Evolutionary conservation across 2,888 invertebrate genomes (phyloP).

Genomic region (Microctonus brassicae): DNA sequence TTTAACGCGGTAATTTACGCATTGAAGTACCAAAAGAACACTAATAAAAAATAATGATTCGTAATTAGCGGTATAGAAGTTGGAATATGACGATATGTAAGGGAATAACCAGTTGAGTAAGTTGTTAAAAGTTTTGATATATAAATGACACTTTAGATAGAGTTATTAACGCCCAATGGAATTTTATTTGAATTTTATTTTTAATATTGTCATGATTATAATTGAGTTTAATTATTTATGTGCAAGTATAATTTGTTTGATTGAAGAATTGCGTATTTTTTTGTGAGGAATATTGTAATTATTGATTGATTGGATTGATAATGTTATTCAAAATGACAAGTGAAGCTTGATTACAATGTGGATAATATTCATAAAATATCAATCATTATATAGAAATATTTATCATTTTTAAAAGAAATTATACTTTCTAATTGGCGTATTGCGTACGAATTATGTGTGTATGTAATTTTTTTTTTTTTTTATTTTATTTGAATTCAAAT

Average conservation of each 20-base stretch:
- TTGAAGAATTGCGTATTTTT: background rate
- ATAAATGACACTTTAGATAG: background rate
- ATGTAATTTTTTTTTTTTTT: too few relatives aligned
- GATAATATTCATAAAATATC: background rate
- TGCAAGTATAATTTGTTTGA: background rate
- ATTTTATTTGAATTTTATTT: constrained; percentile 8
- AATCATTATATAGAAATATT: background rate
- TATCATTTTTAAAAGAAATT: background rate
- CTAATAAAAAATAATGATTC: constrained; percentile 46
- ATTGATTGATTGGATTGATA: background rate
- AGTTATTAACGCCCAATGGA: constrained; percentile 21
- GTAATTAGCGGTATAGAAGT: constrained; percentile 40
- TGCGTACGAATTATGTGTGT: background rate
- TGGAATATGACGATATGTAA: background rate
- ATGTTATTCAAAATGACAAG: background rate
- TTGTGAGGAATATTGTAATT: constrained; percentile 9
- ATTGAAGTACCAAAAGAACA: constrained; percentile 25
- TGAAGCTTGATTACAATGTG: background rate
- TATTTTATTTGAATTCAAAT: background rate
- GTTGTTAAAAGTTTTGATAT: constrained; percentile 24
- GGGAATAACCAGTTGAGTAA: constrained; percentile 19
- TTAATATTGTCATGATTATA: constrained; percentile 2
- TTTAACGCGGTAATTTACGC: constrained; percentile 31
- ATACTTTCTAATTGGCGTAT: background rate
- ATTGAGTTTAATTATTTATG: background rate